Evolutionary conservation across 2,797 vertebrate species (phyloP), one percentile per base, ranked within the genome.

Genomic region (Pangasius macronema): DNA sequence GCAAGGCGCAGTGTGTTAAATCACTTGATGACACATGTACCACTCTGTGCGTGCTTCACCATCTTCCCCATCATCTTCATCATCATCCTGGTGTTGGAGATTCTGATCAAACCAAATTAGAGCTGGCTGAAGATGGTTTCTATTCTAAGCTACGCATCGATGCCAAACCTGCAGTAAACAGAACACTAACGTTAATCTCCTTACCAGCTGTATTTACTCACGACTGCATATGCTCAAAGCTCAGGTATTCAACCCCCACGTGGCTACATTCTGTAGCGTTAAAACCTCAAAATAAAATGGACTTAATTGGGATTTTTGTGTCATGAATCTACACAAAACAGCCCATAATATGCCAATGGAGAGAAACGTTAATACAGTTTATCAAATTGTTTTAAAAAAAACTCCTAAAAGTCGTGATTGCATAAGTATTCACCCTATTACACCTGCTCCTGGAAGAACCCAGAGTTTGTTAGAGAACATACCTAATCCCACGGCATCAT

Each of bases 141-240:
- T 76, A 76, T 76, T 76, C 46, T 18, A 76, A 30, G 73, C 73
- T 16, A 51, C 73, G 2, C 73, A 30, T 76, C 13, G 73, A n/a
- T 51, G 73, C 73, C 46, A 30, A 51, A 76, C 73, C 46, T n/a
- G 24, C 73, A 76, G 73, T 76, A 76, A 76, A 76, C 73, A 76
- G 73, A 76, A n/a, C 46, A 76, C n/a, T 51, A 51, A 16, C 27
- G 11, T 5, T 76, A 51, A 76, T 49, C 73, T 76, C 8, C 73
- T 76, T 76, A 76, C 73, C 73, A 8, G 13, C 73, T 76, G n/a
- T 51, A 76, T 76, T 76, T 76, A 76, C 27, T 16, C 46, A 51
- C 27, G 3, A 18, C 24, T 51, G 73, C 27, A 51, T 46, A 49
- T 75, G 42, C 42, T 49, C 72, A 16, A 8, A 51, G 42, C 27